A percentile compares a stretch with the other conserved stretches of the same genome.
Conservation (phyloP, 2,797 vertebrate genomes). For the Discoglossus pictus region DNA sequence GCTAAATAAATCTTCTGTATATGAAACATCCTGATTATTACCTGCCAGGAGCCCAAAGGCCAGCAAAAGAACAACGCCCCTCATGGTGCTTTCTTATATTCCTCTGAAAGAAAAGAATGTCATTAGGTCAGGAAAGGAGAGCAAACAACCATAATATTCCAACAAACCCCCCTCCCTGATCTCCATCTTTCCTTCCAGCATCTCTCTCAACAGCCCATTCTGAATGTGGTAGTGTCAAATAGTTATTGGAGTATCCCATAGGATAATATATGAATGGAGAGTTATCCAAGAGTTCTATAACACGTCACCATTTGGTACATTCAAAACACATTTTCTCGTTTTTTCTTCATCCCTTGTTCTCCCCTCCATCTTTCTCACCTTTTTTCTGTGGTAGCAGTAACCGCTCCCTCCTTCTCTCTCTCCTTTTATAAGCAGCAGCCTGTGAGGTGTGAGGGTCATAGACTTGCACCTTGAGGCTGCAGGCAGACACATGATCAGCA, state of each 20-base stretch:
- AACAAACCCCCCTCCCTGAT: background rate
- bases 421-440: conserved; percentile 32
- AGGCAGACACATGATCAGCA: conserved; percentile 43
- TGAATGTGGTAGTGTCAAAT: no score
- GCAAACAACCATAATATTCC: background rate
- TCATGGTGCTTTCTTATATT: conserved; percentile 26
- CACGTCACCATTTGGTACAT: no score
- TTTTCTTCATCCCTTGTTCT: background rate
- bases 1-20: no score
- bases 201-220: background rate
- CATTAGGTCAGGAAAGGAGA: background rate
- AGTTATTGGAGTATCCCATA: no score
- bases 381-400: background rate
- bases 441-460: conserved; percentile 29
- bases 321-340: background rate
- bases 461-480: conserved; percentile 45
- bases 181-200: background rate
- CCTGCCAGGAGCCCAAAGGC: conserved; percentile 40
- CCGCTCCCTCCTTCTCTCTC: background rate
- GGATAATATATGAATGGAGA: no score
- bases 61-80: conserved; percentile 7
- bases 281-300: no score
- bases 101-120: background rate
- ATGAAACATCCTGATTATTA: conserved; percentile 11
- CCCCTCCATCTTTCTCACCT: conserved; percentile 22